phyloP scores from a whole-genome alignment of 2,113 vertebrate species.

The Monopterus albus region DNA sequence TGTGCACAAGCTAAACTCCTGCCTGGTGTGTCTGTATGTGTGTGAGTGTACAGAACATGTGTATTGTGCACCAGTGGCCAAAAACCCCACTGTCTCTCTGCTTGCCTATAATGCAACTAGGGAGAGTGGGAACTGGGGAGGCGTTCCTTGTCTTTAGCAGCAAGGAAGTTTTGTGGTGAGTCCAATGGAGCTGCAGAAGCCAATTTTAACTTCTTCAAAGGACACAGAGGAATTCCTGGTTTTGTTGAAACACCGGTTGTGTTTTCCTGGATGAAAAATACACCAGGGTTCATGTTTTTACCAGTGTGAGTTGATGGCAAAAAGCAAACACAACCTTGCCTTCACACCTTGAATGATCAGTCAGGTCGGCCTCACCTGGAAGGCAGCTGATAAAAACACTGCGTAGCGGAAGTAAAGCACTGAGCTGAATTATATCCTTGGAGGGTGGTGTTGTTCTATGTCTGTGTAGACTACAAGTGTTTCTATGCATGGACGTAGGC shows the following conservation, averaged over 20 bases:
- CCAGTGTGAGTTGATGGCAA: slow-evolving; percentile 18
- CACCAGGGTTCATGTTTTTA: slow-evolving; percentile 21
- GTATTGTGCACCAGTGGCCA: slow-evolving; percentile 10
- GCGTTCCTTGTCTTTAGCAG: slow-evolving; percentile 10
- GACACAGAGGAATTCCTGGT: slow-evolving; percentile 38
- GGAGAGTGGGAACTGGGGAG: slow-evolving; percentile 41
- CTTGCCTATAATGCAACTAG: slow-evolving; percentile 53
- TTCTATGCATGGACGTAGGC: neutral
- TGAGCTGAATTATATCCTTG: slow-evolving; percentile 40
- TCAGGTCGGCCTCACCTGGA: slow-evolving; percentile 64
- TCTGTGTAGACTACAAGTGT: slow-evolving; percentile 9
- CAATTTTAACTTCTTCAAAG: slow-evolving; percentile 55
- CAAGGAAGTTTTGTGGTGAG: slow-evolving; percentile 37
- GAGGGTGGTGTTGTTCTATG: slow-evolving; percentile 14
- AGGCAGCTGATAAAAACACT: slow-evolving; percentile 63
- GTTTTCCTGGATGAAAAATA: slow-evolving; percentile 32
- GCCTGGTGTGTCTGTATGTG: neutral
- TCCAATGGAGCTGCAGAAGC: slow-evolving; percentile 13
- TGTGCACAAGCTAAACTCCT: slow-evolving; percentile 19
- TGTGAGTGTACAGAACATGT: slow-evolving; percentile 7
- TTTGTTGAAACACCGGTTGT: slow-evolving; percentile 10
- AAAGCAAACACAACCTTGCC: slow-evolving; percentile 54
- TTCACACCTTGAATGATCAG: slow-evolving; percentile 65
- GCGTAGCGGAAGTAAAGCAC: slow-evolving; percentile 12
- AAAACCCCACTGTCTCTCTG: slow-evolving; percentile 48